Conservation (phyloP, 2,797 vertebrate species). For the Pangasius sanitwongsei region DNA sequence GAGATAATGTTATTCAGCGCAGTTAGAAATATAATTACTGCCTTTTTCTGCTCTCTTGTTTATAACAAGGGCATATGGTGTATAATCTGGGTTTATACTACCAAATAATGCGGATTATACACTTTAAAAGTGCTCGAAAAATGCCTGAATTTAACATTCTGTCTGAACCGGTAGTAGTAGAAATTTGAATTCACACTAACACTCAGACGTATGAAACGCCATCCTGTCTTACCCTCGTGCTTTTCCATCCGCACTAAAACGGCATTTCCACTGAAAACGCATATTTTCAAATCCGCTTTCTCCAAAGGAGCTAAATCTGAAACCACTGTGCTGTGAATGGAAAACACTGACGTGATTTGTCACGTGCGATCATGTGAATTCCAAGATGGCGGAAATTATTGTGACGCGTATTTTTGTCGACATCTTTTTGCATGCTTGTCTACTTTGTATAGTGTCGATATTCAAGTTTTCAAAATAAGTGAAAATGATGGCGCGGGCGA, state of each 20-base stretch:
- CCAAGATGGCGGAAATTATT: not conserved
- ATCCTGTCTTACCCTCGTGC: too few relatives aligned
- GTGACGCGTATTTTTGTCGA: not conserved
- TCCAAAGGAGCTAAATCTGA: not conserved
- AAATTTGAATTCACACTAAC: not conserved
- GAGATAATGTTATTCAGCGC: not conserved
- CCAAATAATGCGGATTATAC: not conserved
- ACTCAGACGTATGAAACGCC: too few relatives aligned
- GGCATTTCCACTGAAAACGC: too few relatives aligned
- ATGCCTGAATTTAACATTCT: not conserved
- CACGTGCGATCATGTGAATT: not conserved
- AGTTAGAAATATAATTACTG: not conserved
- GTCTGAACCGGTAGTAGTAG: not conserved
- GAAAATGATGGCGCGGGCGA: not conserved
- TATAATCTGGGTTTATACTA: not conserved
- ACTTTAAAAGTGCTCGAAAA: not conserved
- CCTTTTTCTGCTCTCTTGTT: not conserved
- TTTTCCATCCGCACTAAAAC: too few relatives aligned
- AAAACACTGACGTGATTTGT: not conserved
- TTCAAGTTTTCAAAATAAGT: too few relatives aligned
- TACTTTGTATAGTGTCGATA: not conserved
- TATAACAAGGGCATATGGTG: too few relatives aligned
- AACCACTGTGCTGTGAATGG: not conserved
- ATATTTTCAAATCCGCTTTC: too few relatives aligned
- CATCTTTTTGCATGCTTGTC: not conserved